Evolutionary conservation across 53 echinoderm and acorn worm species (phyloP).

Genomic region (Crossaster papposus): DNA sequence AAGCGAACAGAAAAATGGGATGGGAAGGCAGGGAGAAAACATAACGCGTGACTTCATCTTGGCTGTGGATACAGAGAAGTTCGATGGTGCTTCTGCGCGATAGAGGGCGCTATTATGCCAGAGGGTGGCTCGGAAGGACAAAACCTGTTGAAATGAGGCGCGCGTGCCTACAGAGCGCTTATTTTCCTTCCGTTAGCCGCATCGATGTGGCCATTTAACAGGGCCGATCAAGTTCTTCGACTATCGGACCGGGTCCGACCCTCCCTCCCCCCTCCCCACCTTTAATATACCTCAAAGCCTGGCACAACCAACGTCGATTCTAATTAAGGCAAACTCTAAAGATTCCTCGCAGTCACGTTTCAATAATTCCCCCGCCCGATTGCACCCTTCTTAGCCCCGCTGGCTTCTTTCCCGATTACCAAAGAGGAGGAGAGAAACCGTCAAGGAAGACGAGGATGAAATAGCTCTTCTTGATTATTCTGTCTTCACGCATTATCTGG

Average conservation of each 20-base stretch:
- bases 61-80: too few species aligned
- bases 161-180: neutral
- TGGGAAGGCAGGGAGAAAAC: too few species aligned
- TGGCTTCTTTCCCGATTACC: neutral
- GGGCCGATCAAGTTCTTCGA: neutral
- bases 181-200: neutral
- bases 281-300: neutral
- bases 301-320: constrained; percentile 32
- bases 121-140: neutral
- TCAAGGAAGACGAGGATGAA: neutral
- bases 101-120: neutral
- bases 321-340: constrained; percentile 26
- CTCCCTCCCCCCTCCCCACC: too few species aligned
- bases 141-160: constrained; percentile 35
- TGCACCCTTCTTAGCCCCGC: constrained; percentile 24
- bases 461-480: constrained; percentile 4
- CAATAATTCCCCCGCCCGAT: constrained; percentile 51
- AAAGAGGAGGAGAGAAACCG: neutral
- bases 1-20: too few species aligned
- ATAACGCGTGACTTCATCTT: too few species aligned
- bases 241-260: neutral
- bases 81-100: neutral
- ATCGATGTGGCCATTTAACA: constrained; percentile 36
- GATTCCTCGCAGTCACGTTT: constrained; percentile 47
- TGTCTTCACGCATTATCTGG: constrained; percentile 28